Conservation (phyloP, 2,797 vertebrate species). For the Todus mexicanus region DNA sequence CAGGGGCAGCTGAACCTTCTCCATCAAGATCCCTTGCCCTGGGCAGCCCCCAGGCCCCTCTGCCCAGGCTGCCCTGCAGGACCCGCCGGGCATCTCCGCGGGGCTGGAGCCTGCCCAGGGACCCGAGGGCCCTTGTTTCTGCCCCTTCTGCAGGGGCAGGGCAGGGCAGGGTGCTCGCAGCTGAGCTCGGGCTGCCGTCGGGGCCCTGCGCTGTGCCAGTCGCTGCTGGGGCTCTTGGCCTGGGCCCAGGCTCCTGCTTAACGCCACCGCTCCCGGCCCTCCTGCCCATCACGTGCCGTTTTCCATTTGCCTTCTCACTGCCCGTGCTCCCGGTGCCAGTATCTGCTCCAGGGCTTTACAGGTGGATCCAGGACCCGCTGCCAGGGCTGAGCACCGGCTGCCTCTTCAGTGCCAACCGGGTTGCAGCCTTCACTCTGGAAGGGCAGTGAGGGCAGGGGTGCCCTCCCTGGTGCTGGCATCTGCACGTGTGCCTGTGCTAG, state of each 20-base stretch:
- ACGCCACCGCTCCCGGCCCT: neutral
- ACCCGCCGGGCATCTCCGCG: neutral
- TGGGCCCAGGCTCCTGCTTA: neutral
- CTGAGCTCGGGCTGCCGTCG: neutral
- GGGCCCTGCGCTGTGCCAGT: neutral
- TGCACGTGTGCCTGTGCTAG: neutral
- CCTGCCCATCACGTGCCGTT: neutral
- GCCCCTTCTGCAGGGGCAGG: neutral
- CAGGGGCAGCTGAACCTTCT: neutral
- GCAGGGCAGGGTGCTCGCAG: neutral
- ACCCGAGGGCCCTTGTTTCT: accelerated
- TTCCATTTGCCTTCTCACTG: neutral
- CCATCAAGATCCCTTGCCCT: neutral
- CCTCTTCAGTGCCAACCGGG: neutral
- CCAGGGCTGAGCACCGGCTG: neutral
- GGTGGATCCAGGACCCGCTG: neutral
- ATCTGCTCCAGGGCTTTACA: neutral
- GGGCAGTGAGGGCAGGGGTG: neutral
- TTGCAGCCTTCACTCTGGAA: neutral
- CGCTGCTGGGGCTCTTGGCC: neutral
- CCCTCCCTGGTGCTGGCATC: neutral
- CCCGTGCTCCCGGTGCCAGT: neutral
- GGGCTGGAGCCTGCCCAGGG: neutral
- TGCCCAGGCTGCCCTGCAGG: neutral
- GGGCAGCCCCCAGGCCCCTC: slow-evolving; percentile 50